A percentile compares a stretch with the other conserved stretches of the same genome.
Evolutionary conservation across 2,888 invertebrate species (phyloP).

Genomic region (Automeris io): DNA sequence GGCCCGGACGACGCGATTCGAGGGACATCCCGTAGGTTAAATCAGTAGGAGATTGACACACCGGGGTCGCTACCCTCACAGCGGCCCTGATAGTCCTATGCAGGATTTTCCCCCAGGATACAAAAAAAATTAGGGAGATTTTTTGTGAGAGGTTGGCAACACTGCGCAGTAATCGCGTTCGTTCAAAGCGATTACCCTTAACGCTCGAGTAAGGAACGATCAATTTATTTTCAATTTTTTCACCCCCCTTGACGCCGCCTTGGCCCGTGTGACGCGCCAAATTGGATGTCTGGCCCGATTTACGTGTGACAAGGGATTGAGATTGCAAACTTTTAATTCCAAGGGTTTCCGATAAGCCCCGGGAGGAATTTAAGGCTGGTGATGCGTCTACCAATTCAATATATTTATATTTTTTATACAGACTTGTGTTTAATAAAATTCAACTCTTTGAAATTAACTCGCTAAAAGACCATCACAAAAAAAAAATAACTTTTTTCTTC

Average conservation of each 20-base stretch:
- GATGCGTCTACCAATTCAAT: background rate
- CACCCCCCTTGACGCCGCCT: constrained; percentile 20
- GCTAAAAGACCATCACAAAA: no score
- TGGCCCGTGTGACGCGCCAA: constrained; percentile 27
- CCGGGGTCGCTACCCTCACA: no score
- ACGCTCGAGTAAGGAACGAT: constrained; percentile 47
- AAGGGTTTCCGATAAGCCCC: constrained; percentile 16
- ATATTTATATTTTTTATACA: background rate
- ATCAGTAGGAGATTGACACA: no score
- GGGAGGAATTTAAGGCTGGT: constrained; percentile 2
- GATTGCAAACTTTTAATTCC: constrained; percentile 47
- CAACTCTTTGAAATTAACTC: no score
- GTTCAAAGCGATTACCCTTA: constrained; percentile 55
- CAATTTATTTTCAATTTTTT: constrained; percentile 72
- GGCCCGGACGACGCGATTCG: no score
- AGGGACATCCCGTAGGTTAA: no score
- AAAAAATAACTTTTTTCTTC: no score
- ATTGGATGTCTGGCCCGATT: constrained; percentile 56
- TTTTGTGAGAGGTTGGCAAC: background rate
- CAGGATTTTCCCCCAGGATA: no score
- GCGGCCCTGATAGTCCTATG: no score
- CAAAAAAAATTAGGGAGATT: no score
- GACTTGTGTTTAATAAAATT: constrained; percentile 1
- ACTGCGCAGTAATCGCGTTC: constrained; percentile 40
- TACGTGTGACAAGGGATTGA: constrained; percentile 43